Evolutionary conservation across 2,113 vertebrate species (phyloP), one percentile per base, ranked within the genome.

Genomic region (Martes martes): DNA sequence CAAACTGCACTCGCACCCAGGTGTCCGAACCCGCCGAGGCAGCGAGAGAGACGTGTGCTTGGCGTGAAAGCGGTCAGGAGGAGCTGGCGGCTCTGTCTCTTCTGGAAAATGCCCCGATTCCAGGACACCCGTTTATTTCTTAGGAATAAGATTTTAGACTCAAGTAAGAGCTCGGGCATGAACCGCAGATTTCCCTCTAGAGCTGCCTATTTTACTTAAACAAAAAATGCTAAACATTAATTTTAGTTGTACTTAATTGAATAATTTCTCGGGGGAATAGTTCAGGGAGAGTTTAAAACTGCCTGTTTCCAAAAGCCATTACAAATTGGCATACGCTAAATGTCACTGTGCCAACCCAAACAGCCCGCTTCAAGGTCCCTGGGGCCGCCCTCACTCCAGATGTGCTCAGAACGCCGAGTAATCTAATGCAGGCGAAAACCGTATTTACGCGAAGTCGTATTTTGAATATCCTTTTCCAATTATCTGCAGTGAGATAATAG

Each of bases 201-300:
- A 98, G 98, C 98, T 97, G 98, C 95, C 99, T 98, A 98, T 98
- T 98, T 99, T 96, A 98, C 98, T 99, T 98, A 98, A 99, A 99
- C 97, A 98, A 99, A 99, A 96, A 98, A 98, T 98, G 97, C 96
- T 96, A 98, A 98, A 98, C 98, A 98, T 99, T 99, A 99, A 99
- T 99, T 99, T 99, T 99, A 98, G 98, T 99, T 99, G 99, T 97
- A 98, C 98, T 99, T 99, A 99, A 99, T 99, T 99, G 99, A 99
- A 99, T 99, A 99, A 99, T 99, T 99, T 99, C 99, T 99, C 99
- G 0, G 8, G 99, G 98, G 99, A 99, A 98, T 98, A 98, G 98
- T 98, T 98, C 96, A 98, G 98, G 98, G 98, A 98, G 98, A 98
- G 98, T 98, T 99, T 98, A 98, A 98, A 97, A 98, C 98, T 98